Evolutionary conservation across 2,113 vertebrate genomes (phyloP).

Genomic region (Chaetodon auriga): DNA sequence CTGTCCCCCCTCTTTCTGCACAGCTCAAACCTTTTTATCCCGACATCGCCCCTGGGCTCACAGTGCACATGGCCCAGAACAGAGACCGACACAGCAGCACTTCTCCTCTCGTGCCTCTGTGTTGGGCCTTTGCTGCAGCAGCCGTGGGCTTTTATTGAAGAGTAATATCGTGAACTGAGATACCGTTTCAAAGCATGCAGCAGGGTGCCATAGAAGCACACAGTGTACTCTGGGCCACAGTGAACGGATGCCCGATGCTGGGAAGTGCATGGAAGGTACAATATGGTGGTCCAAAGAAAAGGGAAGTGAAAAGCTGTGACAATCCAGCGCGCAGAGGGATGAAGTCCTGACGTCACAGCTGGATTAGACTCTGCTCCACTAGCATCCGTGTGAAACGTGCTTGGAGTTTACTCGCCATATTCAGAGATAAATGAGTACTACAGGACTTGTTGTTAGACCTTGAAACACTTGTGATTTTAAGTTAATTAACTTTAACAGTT

Average conservation of each 20-base stretch:
- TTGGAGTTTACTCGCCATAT: neutral
- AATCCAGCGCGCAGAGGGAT: neutral
- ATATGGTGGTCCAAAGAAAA: neutral
- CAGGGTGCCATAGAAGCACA: slow-evolving; percentile 32
- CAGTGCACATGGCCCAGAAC: slow-evolving; percentile 38
- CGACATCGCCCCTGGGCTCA: slow-evolving; percentile 49
- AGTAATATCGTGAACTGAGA: slow-evolving; percentile 63
- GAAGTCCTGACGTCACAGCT: neutral
- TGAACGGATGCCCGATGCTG: slow-evolving; percentile 9
- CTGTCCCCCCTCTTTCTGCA: slow-evolving; percentile 4
- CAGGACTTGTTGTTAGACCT: neutral
- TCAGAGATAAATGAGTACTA: neutral
- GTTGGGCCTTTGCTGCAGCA: slow-evolving; percentile 31
- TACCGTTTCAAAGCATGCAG: slow-evolving; percentile 64
- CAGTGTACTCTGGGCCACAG: slow-evolving; percentile 29
- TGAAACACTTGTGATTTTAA: neutral
- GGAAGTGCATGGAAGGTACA: neutral
- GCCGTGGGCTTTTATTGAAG: slow-evolving; percentile 45
- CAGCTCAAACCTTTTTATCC: slow-evolving; percentile 68
- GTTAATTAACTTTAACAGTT: neutral
- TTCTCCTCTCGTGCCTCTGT: slow-evolving; percentile 20
- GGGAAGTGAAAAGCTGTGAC: neutral
- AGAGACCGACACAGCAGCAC: slow-evolving; percentile 33
- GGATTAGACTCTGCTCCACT: neutral
- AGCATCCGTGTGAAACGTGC: neutral